phyloP scores from a whole-genome alignment of 2,113 vertebrate genomes.

The Ciconia maguari region DNA sequence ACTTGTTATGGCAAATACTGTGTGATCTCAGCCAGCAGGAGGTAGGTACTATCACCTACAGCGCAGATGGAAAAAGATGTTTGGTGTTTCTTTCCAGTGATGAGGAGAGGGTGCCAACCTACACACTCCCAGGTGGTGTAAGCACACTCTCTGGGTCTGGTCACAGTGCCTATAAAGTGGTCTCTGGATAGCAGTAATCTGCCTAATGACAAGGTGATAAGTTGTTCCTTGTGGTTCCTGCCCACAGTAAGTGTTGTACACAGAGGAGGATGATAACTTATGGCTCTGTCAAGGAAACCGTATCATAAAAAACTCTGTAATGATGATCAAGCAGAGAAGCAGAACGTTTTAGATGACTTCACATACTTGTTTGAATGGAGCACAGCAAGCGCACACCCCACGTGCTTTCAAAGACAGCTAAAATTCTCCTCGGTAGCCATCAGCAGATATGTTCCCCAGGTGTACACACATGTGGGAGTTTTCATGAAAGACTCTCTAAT shows the following conservation, averaged over 20 bases:
- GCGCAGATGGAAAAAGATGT: background rate
- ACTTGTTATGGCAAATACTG: background rate
- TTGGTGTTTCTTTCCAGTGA: background rate
- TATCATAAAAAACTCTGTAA: background rate
- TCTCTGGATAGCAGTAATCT: background rate
- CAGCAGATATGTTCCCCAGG: background rate
- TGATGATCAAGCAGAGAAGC: background rate
- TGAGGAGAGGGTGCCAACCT: background rate
- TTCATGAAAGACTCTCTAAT: background rate
- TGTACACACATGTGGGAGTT: rapidly evolving
- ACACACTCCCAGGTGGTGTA: background rate
- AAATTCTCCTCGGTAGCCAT: background rate
- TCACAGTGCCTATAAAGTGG: background rate
- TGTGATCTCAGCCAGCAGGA: background rate
- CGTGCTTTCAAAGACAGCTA: background rate
- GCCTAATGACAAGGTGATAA: background rate
- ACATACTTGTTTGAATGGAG: background rate
- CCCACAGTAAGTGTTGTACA: rapidly evolving
- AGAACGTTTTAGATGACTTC: background rate
- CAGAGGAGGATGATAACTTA: background rate
- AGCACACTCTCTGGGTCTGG: background rate
- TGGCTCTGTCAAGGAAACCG: rapidly evolving
- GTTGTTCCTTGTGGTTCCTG: background rate
- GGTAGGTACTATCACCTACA: background rate
- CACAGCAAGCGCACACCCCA: background rate